Evolutionary conservation across 1,140 invertebrate species (phyloP), one percentile per base, ranked within the genome.

Genomic region (Anastrepha obliqua): DNA sequence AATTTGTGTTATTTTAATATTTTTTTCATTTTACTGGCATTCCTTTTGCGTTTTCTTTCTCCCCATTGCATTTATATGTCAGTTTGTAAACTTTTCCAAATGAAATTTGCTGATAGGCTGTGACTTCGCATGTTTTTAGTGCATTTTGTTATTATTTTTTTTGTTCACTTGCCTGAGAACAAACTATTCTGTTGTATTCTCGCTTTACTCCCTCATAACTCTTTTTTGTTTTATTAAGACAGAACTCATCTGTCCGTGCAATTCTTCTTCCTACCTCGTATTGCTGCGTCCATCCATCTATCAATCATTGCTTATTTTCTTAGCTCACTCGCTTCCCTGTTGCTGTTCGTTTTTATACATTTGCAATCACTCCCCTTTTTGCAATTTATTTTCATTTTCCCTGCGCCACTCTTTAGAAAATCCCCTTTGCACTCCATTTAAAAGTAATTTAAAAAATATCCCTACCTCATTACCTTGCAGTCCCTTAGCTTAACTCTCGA

Each of bases 271-370:
- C 29, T 11, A 4, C 44, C 51, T 55, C 51, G 6, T 0, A 74
- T 47, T 74, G 0, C 60, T 0, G 44, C 67, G 17, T 39, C 20
- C 29, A 44, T 15, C 67, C 13, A 74, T 47, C 67, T 39, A 74
- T 74, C 67, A 74, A 74, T 74, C 67, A 74, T 44, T 44, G 67
- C 67, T 74, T 74, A 47, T 15, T 44, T 74, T 44, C 4, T 47
- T 74, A 13, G 39, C 11, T 13, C 17, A 1, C 15, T 39, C 15
- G 20, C 9, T 29, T 67, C 7, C 4, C 8, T 67, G 29, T 29
- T 39, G 29, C n/a, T 20, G 62, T 20, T 55, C 64, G 5, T 74
- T 44, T 74, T 70, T n/a, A 13, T 5, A 17, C 44, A 17, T 74
- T 74, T 47, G 67, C 67, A 74, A 44, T 15, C 17, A 74, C 42